phyloP scores from a whole-genome alignment of 2,113 vertebrate genomes.

The Mormoops blainvillei region DNA sequence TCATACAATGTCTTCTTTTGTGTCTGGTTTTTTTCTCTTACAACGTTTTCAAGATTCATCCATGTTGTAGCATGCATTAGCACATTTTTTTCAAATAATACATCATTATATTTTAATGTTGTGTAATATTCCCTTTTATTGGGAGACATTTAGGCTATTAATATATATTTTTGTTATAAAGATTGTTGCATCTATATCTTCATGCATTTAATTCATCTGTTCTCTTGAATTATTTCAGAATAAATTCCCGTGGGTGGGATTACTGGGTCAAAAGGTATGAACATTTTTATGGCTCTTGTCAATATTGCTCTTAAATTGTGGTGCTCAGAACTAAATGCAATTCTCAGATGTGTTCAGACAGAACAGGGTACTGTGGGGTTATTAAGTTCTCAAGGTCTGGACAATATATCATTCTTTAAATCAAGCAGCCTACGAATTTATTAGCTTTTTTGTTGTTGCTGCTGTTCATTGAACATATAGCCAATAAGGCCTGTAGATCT shows the following conservation, averaged over 20 bases:
- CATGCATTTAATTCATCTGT: slow-evolving; percentile 51
- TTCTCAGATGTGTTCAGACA: slow-evolving; percentile 66
- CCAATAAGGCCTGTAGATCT: background rate
- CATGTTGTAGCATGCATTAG: background rate
- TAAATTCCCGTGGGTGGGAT: slow-evolving; percentile 62
- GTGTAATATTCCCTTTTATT: background rate
- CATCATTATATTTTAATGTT: slow-evolving; percentile 31
- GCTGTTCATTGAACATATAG: slow-evolving; percentile 27
- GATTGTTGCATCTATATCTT: slow-evolving; percentile 24
- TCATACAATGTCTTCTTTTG: background rate
- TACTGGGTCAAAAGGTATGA: slow-evolving; percentile 70
- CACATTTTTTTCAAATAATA: background rate
- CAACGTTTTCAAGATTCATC: background rate
- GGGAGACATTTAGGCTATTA: slow-evolving; percentile 18
- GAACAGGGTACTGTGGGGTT: slow-evolving; percentile 51
- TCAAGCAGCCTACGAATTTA: slow-evolving; percentile 60
- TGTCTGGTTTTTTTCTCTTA: background rate
- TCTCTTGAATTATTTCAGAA: slow-evolving; percentile 61
- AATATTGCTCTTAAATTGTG: slow-evolving; percentile 71
- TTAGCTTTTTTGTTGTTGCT: slow-evolving; percentile 40
- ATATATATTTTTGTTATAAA: slow-evolving; percentile 10
- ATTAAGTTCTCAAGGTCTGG: slow-evolving; percentile 72
- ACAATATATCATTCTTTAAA: slow-evolving; percentile 69
- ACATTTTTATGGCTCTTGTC: slow-evolving; percentile 72
- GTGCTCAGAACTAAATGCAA: slow-evolving; percentile 65